phyloP scores from a whole-genome alignment of 1,140 invertebrate species.

The Epicauta chinensis region DNA sequence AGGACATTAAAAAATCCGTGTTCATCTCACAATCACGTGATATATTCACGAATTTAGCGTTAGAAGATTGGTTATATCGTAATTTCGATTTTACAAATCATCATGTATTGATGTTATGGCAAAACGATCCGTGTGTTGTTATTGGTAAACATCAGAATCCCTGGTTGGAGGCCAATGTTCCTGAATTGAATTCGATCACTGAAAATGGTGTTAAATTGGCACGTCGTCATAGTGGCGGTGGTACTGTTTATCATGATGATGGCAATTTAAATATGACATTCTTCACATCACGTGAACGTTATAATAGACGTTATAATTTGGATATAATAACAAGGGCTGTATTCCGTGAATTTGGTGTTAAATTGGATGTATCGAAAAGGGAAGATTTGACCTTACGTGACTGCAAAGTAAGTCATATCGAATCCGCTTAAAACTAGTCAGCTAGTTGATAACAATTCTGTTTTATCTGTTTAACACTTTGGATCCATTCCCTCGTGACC shows the following conservation, averaged over 20 bases:
- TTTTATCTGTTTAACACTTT: too few species aligned
- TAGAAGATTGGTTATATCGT: slow-evolving; percentile 92
- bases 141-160: slow-evolving; percentile 96
- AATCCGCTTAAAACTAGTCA: neutral
- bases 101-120: slow-evolving; percentile 83
- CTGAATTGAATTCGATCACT: slow-evolving; percentile 45
- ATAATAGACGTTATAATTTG: slow-evolving; percentile 79
- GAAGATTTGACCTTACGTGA: slow-evolving; percentile 79
- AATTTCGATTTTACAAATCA: slow-evolving; percentile 76
- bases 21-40: slow-evolving; percentile 87
- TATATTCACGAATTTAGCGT: slow-evolving; percentile 84
- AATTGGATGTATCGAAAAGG: slow-evolving; percentile 64
- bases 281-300: slow-evolving; percentile 69
- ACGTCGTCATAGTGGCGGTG: slow-evolving; percentile 91
- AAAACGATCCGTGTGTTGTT: slow-evolving; percentile 88
- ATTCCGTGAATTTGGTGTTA: slow-evolving; percentile 69
- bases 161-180: slow-evolving; percentile 82
- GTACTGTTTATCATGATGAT: slow-evolving; percentile 91
- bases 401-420: slow-evolving; percentile 62
- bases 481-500: too few species aligned
- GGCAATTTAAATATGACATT: slow-evolving; percentile 93
- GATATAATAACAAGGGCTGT: slow-evolving; percentile 75
- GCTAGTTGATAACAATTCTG: slow-evolving; percentile 1
- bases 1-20: slow-evolving; percentile 61
- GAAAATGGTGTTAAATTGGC: slow-evolving; percentile 65